Evolutionary conservation across 2,888 invertebrate genomes (phyloP).

Genomic region (Nomada fucata): DNA sequence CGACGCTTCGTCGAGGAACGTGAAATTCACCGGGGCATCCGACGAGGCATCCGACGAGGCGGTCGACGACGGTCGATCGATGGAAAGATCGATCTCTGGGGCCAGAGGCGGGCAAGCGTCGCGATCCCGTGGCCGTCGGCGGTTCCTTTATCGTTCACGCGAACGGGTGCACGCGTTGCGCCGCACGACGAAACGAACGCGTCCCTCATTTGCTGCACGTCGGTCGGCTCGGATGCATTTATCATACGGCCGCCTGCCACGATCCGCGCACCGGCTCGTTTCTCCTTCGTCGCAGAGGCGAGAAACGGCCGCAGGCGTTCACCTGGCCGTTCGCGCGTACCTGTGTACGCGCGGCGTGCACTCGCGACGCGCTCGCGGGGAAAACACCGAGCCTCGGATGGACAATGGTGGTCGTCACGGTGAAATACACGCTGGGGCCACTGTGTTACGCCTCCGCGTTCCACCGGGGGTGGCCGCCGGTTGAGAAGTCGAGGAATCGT

Average conservation of each 20-base stretch:
- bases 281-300: constrained; percentile 46
- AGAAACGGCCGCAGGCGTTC: constrained; percentile 45
- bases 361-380: constrained; percentile 26
- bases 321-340: constrained; percentile 33
- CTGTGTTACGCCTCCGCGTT: constrained; percentile 72
- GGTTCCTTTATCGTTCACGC: constrained; percentile 51
- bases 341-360: constrained; percentile 19
- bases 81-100: constrained; percentile 55
- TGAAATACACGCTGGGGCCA: constrained; percentile 72
- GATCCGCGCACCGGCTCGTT: constrained; percentile 31
- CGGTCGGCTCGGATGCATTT: constrained; percentile 70
- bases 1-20: too few species aligned
- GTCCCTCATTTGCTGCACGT: constrained; percentile 72
- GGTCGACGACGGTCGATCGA: constrained; percentile 26
- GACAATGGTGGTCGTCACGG: constrained; percentile 78
- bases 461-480: neutral
- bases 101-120: constrained; percentile 48
- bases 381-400: constrained; percentile 48
- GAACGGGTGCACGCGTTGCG: constrained; percentile 32
- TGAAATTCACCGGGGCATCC: neutral
- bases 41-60: neutral
- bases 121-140: constrained; percentile 61
- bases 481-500: too few species aligned
- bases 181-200: constrained; percentile 22
- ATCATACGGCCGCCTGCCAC: constrained; percentile 70